Conservation (phyloP, 2,797 vertebrate species). For the Typhlichthys subterraneus region DNA sequence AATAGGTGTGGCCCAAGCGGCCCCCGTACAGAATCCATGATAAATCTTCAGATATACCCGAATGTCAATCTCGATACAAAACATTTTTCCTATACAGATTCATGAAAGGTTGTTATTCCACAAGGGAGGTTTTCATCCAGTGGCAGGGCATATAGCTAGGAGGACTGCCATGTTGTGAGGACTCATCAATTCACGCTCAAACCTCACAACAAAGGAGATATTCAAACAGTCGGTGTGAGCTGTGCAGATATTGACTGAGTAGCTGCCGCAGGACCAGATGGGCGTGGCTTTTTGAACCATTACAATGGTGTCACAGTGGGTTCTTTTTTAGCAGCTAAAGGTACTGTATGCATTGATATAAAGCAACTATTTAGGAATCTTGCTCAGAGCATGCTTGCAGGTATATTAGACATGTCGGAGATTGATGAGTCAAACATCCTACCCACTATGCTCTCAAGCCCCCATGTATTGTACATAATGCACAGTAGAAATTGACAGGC, state of each 20-base stretch:
- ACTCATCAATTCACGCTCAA: constrained; percentile 15
- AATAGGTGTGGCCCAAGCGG: background rate
- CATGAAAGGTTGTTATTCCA: constrained; percentile 13
- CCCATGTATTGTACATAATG: no score
- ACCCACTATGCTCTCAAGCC: no score
- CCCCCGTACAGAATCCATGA: background rate
- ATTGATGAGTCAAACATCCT: no score
- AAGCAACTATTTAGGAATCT: no score
- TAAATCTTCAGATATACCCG: constrained; percentile 9
- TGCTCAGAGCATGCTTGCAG: no score
- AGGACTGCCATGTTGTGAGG: constrained; percentile 8
- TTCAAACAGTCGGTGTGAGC: constrained; percentile 10
- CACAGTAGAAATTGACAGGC: no score
- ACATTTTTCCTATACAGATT: constrained; percentile 17
- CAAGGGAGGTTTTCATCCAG: constrained; percentile 10
- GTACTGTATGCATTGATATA: no score
- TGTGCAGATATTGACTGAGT: background rate
- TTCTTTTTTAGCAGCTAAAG: no score
- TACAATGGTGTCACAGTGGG: no score
- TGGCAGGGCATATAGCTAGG: constrained; percentile 15
- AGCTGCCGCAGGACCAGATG: background rate
- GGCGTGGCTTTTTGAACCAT: background rate
- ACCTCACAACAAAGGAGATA: constrained; percentile 17
- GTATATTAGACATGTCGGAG: no score
- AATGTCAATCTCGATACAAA: constrained; percentile 8